Percentiles rank a stretch among this genome's conserved stretches.
Evolutionary conservation across 2,888 invertebrate genomes (phyloP).

Genomic region (Candidula unifasciata): DNA sequence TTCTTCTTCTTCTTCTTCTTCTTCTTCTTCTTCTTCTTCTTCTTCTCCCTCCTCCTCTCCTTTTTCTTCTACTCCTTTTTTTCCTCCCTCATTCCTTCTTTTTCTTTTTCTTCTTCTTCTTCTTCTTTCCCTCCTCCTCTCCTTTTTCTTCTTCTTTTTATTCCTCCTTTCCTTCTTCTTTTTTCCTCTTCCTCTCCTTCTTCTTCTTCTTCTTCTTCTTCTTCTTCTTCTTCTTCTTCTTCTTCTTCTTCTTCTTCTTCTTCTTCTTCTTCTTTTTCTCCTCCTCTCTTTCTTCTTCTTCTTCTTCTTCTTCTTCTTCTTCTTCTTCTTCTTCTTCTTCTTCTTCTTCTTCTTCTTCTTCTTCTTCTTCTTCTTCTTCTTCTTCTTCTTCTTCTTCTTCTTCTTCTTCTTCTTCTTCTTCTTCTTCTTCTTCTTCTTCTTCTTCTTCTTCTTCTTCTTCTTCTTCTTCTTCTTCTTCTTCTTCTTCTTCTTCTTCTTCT

Average conservation of each 20-base stretch:
- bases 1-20: not conserved
- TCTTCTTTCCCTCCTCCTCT: not conserved
- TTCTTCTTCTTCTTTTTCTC: not conserved
- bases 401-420: not conserved
- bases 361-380: not conserved
- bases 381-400: not conserved
- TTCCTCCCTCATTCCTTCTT: not conserved
- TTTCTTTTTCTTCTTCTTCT: not conserved
- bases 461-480: not conserved
- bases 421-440: not conserved
- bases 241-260: not conserved
- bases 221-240: not conserved
- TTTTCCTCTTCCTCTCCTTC: too few relatives aligned
- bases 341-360: not conserved
- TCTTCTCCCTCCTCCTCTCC: not conserved
- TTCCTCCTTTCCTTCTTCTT: not conserved
- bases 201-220: not conserved
- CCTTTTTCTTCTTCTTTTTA: not conserved
- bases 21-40: not conserved
- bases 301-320: not conserved
- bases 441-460: not conserved
- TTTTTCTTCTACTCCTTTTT: not conserved
- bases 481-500: not conserved
- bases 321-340: not conserved
- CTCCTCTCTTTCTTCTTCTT: not conserved